A percentile compares a stretch with the other conserved stretches of the same genome.
phyloP scores from a whole-genome alignment of 1,140 invertebrate species.

The Metaphire vulgaris region DNA sequence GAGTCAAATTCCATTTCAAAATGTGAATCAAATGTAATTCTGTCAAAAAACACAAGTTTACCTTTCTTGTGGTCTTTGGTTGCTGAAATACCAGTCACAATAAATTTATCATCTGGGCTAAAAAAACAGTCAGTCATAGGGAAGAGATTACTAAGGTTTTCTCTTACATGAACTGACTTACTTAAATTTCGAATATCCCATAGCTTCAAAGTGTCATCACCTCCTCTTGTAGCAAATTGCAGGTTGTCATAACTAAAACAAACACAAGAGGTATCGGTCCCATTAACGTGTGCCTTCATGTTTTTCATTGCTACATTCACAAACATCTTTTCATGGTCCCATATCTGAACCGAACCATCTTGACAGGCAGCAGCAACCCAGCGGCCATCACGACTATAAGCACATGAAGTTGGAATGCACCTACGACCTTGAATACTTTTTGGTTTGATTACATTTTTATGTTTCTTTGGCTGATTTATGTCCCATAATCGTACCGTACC shows the following conservation, averaged over 20 bases:
- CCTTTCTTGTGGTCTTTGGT: slow-evolving; percentile 65
- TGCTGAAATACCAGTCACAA: slow-evolving; percentile 81
- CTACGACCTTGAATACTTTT: slow-evolving; percentile 79
- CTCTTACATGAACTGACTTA: slow-evolving; percentile 63
- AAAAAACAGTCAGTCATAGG: slow-evolving; percentile 81
- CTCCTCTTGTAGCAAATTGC: slow-evolving; percentile 70
- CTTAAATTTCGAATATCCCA: slow-evolving; percentile 87
- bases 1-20: slow-evolving; percentile 57
- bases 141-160: slow-evolving; percentile 73
- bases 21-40: slow-evolving; percentile 64
- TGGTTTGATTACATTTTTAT: slow-evolving; percentile 82
- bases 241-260: slow-evolving; percentile 81
- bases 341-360: slow-evolving; percentile 95
- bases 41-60: slow-evolving; percentile 73
- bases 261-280: slow-evolving; percentile 74
- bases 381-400: slow-evolving; percentile 39
- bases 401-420: slow-evolving; percentile 69
- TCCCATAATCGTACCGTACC: slow-evolving; percentile 85
- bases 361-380: slow-evolving; percentile 80
- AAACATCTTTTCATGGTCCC: slow-evolving; percentile 76
- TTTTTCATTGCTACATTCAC: slow-evolving; percentile 70
- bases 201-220: slow-evolving; percentile 86
- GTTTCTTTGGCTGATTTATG: slow-evolving; percentile 62
- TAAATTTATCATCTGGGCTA: slow-evolving; percentile 82
- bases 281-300: slow-evolving; percentile 72